Evolutionary conservation across 2,888 invertebrate genomes (phyloP).

Genomic region (Aphidius colemani): DNA sequence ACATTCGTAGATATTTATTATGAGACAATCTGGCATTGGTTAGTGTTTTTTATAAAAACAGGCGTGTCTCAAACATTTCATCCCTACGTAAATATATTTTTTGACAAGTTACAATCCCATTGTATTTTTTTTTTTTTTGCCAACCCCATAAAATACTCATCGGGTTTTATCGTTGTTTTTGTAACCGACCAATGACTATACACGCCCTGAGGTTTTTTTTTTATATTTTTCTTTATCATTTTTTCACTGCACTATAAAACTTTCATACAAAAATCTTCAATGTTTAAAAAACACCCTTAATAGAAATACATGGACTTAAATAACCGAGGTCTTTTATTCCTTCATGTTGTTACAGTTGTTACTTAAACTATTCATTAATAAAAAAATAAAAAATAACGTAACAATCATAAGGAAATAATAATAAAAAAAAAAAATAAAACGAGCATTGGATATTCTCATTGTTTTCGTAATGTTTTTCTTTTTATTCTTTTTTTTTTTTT

Average conservation of each 20-base stretch:
- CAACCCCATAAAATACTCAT: constrained; percentile 59
- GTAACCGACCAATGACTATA: constrained; percentile 47
- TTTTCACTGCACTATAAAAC: constrained; percentile 49
- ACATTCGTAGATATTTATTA: no score
- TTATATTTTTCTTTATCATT: constrained; percentile 28
- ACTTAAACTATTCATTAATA: constrained; percentile 24
- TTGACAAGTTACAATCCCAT: constrained; percentile 45
- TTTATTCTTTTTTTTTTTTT: constrained; percentile 33
- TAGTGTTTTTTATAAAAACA: neutral
- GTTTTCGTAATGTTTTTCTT: constrained; percentile 25
- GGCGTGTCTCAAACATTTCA: constrained; percentile 21
- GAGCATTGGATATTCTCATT: constrained; percentile 3
- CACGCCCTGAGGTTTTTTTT: constrained; percentile 32
- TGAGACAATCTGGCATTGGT: no score
- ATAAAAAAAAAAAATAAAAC: neutral
- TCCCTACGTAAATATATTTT: constrained; percentile 17
- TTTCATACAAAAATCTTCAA: constrained; percentile 50
- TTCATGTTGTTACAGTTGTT: constrained; percentile 57
- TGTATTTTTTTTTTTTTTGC: constrained; percentile 40
- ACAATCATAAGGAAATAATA: no score
- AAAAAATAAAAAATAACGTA: neutral
- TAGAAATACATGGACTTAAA: no score
- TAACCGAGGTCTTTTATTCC: constrained; percentile 27
- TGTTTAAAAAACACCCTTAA: constrained; percentile 26
- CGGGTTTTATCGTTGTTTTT: constrained; percentile 59